Conservation (phyloP, 1,140 invertebrate genomes). For the Megathymus violae region DNA sequence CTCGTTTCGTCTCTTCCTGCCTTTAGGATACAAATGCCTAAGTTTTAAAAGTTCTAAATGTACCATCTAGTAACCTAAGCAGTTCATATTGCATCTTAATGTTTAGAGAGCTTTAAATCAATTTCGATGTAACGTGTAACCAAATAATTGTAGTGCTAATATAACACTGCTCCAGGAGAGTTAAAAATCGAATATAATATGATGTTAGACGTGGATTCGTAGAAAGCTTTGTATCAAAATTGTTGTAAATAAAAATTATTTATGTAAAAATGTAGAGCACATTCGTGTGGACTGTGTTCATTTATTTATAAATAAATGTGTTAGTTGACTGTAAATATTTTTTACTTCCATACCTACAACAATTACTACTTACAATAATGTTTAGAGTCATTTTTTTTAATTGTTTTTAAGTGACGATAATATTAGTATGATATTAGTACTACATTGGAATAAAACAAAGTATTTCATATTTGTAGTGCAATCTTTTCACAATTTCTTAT, state of each 20-base stretch:
- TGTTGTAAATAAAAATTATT: slow-evolving; percentile 47
- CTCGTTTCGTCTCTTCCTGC: neutral
- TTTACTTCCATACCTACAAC: slow-evolving; percentile 3
- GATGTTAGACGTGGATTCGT: slow-evolving; percentile 42
- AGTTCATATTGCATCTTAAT: neutral
- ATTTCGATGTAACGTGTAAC: slow-evolving; percentile 21
- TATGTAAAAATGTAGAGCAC: slow-evolving; percentile 38
- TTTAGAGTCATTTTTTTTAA: too few species aligned
- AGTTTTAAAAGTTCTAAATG: too few species aligned
- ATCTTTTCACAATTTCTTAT: too few species aligned
- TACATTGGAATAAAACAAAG: too few species aligned
- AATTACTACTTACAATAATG: too few species aligned
- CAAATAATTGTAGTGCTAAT: slow-evolving; percentile 36
- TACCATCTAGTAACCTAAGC: too few species aligned
- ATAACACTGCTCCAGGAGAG: slow-evolving; percentile 64
- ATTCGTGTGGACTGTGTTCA: slow-evolving; percentile 77
- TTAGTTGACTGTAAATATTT: slow-evolving; percentile 51
- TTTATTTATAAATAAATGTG: slow-evolving; percentile 76
- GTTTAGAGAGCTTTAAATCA: slow-evolving; percentile 7
- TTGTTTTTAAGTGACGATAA: too few species aligned
- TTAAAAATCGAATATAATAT: slow-evolving; percentile 60
- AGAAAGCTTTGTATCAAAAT: slow-evolving; percentile 46
- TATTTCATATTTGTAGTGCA: too few species aligned
- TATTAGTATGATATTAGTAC: too few species aligned
- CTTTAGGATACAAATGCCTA: too few species aligned